Evolutionary conservation across 2,113 vertebrate genomes (phyloP), one percentile per base, ranked within the genome.

Genomic region (Gambusia affinis): DNA sequence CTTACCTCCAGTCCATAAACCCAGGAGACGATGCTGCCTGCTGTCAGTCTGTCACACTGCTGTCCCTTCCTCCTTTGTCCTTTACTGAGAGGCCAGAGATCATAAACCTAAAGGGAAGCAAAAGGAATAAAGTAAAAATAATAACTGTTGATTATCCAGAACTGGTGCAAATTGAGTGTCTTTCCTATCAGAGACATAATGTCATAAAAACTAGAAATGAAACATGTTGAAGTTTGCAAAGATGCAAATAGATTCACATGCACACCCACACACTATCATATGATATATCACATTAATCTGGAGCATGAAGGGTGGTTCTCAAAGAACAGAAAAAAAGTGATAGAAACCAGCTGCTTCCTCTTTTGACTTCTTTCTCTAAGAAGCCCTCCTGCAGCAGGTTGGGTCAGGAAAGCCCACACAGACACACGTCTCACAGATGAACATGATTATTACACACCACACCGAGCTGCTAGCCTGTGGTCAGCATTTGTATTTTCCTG

Each of bases 1-100:
- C 90, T 64, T 92, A 94, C 93, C 93, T 94, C 88, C 90, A 89
- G 93, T 94, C 93, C 93, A 94, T 94, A 94, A 92, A 94, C 88
- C 70, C 83, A 83, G 81, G 66, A 85, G 85, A 83, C 75, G 89
- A 85, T 73, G 82, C 51, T 68, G 69, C 83, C 84, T 77, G 74
- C 65, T 71, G 28, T 76, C 65, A 44, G 64, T 83, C 73, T 76
- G 64, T 79, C 69, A 24, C 10, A 57, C 51, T 19, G 17, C 17
- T 57, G 24, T 29, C 28, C 57, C 60, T 60, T 77, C 65, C 61
- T 82, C 77, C 81, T 65, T 67, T 71, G 30, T 73, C 61, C 27
- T 82, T 71, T 28, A 63, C 35, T 76, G 28, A 68, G 57, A 70
- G 85, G 39, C 85, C 76, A 72, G 78, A 85, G 65, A 44, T 91